These are phyloP conservation scores for Drosophila incognita DNA, from an alignment of 2,888 invertebrate genomes.

Conservation along the genomic window DNA sequence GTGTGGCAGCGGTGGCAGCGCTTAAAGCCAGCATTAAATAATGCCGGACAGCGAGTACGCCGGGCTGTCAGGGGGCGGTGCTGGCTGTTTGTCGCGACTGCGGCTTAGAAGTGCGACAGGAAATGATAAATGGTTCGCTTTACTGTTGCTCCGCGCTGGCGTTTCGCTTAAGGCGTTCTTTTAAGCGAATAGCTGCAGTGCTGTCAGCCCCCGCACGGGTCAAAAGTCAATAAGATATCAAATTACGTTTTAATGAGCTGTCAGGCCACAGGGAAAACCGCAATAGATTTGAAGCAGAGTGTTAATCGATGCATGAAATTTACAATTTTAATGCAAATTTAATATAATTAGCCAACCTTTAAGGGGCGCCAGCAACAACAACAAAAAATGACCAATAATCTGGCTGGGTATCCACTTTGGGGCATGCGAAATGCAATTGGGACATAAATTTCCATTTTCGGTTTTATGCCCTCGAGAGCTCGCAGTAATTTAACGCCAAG, in stretches of 20 bases:
- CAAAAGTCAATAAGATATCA: slow-evolving; percentile 62
- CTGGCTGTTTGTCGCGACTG: slow-evolving; percentile 47
- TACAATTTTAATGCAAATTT: slow-evolving; percentile 70
- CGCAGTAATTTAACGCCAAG: slow-evolving; percentile 80
- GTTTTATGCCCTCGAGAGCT: slow-evolving; percentile 77
- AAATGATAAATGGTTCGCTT: slow-evolving; percentile 66
- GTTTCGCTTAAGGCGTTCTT: slow-evolving; percentile 47
- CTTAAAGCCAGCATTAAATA: slow-evolving; percentile 33
- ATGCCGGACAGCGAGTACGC: slow-evolving; percentile 26
- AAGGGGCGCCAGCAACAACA: slow-evolving; percentile 16
- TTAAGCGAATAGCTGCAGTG: slow-evolving; percentile 14
- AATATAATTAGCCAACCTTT: slow-evolving; percentile 69
- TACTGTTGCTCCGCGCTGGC: slow-evolving; percentile 40
- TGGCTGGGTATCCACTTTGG: slow-evolving; percentile 33
- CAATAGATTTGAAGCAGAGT: slow-evolving; percentile 18
- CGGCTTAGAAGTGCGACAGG: slow-evolving; percentile 45
- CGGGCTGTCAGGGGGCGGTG: slow-evolving; percentile 27
- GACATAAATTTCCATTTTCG: slow-evolving; percentile 81
- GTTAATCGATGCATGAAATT: slow-evolving; percentile 53
- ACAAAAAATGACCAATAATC: slow-evolving; percentile 64
- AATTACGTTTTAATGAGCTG: slow-evolving; percentile 71
- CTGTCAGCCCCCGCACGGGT: background rate
- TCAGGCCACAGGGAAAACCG: background rate
- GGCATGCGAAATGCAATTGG: slow-evolving; percentile 71
- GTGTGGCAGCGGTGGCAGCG: background rate